Conservation (phyloP, 2,113 vertebrate species). For the Notarius quadriscutis region DNA sequence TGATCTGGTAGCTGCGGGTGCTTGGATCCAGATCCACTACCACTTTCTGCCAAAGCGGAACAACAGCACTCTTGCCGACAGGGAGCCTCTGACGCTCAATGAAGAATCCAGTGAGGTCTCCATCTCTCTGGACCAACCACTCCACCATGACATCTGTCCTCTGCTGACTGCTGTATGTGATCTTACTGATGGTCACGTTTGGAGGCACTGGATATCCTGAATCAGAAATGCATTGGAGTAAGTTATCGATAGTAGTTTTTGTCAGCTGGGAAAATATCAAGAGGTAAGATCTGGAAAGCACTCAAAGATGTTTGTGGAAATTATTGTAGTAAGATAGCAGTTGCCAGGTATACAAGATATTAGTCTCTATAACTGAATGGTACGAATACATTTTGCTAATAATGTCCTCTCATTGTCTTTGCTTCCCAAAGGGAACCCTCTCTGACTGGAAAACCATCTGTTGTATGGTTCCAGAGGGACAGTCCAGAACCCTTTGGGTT, state of each 20-base stretch:
- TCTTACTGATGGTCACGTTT: conserved; percentile 81
- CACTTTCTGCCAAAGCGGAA: conserved; percentile 73
- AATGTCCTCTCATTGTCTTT: background rate
- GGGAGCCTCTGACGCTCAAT: conserved; percentile 73
- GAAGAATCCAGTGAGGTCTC: conserved; percentile 81
- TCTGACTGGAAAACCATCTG: background rate
- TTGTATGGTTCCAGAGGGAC: background rate
- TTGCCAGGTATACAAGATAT: background rate
- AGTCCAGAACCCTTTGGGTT: background rate
- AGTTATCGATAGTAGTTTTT: background rate
- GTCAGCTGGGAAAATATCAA: background rate
- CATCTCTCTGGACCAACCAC: conserved; percentile 71
- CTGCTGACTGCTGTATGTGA: conserved; percentile 71
- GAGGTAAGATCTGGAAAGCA: background rate
- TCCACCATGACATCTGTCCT: conserved; percentile 82
- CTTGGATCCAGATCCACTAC: conserved; percentile 75
- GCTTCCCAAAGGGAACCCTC: background rate
- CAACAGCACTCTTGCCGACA: conserved; percentile 18
- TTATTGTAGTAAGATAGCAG: background rate
- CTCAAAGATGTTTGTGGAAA: background rate
- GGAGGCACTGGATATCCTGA: conserved; percentile 85
- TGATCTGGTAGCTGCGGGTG: conserved; percentile 70
- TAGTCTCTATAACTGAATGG: background rate
- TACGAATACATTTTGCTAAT: background rate
- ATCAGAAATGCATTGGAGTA: background rate